Evolutionary conservation across 2,888 invertebrate species (phyloP), one percentile per base, ranked within the genome.

Genomic region (Arge pagana): DNA sequence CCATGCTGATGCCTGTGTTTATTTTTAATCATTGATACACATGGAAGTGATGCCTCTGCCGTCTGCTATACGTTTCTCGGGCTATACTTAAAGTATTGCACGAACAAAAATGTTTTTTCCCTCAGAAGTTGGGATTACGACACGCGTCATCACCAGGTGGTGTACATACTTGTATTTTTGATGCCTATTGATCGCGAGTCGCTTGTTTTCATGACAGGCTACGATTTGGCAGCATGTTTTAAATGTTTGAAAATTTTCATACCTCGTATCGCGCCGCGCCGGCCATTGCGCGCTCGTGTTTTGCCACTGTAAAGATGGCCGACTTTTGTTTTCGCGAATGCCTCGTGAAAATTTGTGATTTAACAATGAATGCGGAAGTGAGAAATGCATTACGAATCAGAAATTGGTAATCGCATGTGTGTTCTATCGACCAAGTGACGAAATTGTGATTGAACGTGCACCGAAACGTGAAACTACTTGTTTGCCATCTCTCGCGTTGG

Each of bases 281-380:
- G 52, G 45, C 68, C 67, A 68, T 67, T 66, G 69, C 63, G 61
- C 67, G 67, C 57, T 62, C 61, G 64, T 70, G 67, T 71, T 71
- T 69, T 69, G 65, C 57, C 66, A 56, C 56, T 33, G 31, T 55
- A 74, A 72, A 74, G 65, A 74, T 74, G 74, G 74, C 74, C 64
- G 70, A 71, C 48, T 55, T 59, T 65, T 69, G 65, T 68, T 68
- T 67, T 70, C 60, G 63, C 62, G 63, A 64, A 62, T 52, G 58
- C 59, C 60, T 57, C 33, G 41, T 58, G 16, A 48, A 56, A 50
- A 54, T 50, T 58, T 54, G 53, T 45, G 42, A 57, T 48, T 57
- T 62, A 54, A 59, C 48, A 61, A 50, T 56, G 43, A 53, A 33
- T 56, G 55, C 54, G 54, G 51, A 58, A 30, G 59, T 13, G 48